Percentiles rank a stretch among this genome's conserved stretches.
These are phyloP conservation scores for Neolamprologus toae DNA, from an alignment of 2,113 vertebrate genomes.

Conservation along the genomic window DNA sequence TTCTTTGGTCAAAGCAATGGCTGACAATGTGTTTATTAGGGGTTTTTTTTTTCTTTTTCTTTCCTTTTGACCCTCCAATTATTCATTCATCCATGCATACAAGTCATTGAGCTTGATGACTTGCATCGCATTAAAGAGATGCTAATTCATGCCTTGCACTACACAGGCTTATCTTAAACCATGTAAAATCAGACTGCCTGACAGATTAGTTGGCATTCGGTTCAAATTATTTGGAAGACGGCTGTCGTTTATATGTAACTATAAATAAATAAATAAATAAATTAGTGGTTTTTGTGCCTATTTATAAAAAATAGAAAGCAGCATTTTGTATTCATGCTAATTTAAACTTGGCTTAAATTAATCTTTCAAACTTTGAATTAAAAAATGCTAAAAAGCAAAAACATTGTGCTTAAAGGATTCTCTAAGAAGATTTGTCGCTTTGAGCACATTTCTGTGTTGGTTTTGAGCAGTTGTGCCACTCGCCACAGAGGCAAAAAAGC, in stretches of 20 bases:
- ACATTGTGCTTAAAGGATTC: not conserved
- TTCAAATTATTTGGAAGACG: not conserved
- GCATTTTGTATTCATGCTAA: not conserved
- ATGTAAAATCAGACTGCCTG: not conserved
- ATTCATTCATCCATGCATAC: not conserved
- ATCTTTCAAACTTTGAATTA: not conserved
- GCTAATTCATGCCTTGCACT: not conserved
- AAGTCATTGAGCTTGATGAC: not conserved
- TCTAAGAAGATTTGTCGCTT: not conserved
- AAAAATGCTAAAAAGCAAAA: not conserved
- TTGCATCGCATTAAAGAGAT: not conserved
- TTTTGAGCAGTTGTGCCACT: not conserved
- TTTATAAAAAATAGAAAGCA: not conserved
- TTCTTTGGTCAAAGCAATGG: conserved; percentile 4
- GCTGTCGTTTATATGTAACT: not conserved
- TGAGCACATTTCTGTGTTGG: not conserved
- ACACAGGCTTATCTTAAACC: not conserved
- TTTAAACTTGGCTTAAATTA: not conserved
- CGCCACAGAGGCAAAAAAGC: not conserved
- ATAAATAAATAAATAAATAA: not conserved
- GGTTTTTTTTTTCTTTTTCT: not conserved
- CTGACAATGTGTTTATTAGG: not conserved
- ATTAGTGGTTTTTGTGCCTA: not conserved
- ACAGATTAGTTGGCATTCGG: not conserved
- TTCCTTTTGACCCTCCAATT: not conserved